phyloP scores from a whole-genome alignment of 2,113 vertebrate species.

The Poicephalus meyeri region DNA sequence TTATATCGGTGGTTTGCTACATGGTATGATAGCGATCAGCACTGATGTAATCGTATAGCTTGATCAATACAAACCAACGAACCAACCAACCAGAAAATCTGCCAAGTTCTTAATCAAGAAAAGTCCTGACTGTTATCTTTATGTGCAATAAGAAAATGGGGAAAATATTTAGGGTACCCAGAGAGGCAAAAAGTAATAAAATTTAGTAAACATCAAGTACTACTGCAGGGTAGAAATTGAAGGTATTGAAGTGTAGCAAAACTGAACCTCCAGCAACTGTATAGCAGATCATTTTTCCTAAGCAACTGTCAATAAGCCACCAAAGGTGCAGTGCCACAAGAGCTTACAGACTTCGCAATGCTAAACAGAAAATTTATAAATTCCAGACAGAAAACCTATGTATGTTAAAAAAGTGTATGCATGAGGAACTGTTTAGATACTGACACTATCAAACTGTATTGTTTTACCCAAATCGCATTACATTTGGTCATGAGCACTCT shows the following conservation, averaged over 20 bases:
- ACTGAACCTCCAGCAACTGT: background rate
- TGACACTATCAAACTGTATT: background rate
- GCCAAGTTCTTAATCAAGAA: background rate
- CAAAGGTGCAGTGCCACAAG: background rate
- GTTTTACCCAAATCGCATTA: background rate
- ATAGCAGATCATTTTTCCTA: background rate
- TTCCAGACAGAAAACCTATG: background rate
- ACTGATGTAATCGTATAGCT: background rate
- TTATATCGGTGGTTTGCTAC: background rate
- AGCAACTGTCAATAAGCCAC: background rate
- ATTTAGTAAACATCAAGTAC: background rate
- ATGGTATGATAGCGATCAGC: accelerated
- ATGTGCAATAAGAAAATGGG: background rate
- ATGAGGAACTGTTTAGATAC: background rate
- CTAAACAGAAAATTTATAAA: background rate
- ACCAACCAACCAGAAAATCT: background rate
- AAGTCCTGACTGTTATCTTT: background rate
- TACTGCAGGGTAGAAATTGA: background rate
- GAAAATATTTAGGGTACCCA: background rate
- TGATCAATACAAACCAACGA: background rate
- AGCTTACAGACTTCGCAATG: background rate
- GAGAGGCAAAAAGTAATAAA: background rate
- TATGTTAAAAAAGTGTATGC: background rate
- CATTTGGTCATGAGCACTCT: background rate
- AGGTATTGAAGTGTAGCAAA: background rate